Evolutionary conservation across 2,797 vertebrate species (phyloP).

Genomic region (Amniataba percoides): DNA sequence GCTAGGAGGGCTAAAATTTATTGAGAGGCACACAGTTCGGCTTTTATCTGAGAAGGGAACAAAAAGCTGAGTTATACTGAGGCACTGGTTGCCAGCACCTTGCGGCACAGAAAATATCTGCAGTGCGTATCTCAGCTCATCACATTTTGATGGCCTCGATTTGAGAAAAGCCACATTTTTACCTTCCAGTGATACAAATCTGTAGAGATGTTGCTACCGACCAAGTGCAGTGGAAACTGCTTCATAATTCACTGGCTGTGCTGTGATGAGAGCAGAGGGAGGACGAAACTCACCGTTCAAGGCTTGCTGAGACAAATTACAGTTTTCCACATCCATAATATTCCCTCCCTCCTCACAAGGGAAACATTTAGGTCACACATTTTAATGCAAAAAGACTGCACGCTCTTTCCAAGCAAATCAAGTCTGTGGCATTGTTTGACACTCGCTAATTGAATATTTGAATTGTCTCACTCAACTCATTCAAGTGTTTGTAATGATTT

Average conservation of each 20-base stretch:
- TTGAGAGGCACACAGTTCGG: constrained; percentile 30
- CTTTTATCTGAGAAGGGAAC: constrained; percentile 44
- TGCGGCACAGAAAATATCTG: constrained; percentile 41
- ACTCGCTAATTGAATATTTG: neutral
- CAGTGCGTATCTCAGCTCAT: constrained; percentile 49
- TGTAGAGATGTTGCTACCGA: neutral
- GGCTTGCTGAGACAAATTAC: constrained; percentile 1
- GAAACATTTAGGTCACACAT: constrained; percentile 12
- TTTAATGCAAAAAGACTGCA: constrained; percentile 6
- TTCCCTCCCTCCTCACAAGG: neutral
- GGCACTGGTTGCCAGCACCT: constrained; percentile 39
- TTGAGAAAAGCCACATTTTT: constrained; percentile 32
- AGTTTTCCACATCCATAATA: constrained; percentile 18
- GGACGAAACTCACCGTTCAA: neutral
- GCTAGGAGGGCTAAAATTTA: constrained; percentile 43
- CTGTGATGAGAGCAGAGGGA: constrained; percentile 15
- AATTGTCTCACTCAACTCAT: neutral
- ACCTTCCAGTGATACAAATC: constrained; percentile 24
- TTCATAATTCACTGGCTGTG: constrained; percentile 19
- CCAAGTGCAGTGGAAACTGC: constrained; percentile 23
- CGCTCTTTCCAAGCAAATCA: constrained; percentile 22
- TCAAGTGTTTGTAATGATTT: neutral
- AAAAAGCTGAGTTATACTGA: constrained; percentile 40
- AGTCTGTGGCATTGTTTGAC: neutral
- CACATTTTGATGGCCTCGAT: constrained; percentile 9